Evolutionary conservation across 2,888 invertebrate genomes (phyloP).

Genomic region (Athripsodes cinereus): DNA sequence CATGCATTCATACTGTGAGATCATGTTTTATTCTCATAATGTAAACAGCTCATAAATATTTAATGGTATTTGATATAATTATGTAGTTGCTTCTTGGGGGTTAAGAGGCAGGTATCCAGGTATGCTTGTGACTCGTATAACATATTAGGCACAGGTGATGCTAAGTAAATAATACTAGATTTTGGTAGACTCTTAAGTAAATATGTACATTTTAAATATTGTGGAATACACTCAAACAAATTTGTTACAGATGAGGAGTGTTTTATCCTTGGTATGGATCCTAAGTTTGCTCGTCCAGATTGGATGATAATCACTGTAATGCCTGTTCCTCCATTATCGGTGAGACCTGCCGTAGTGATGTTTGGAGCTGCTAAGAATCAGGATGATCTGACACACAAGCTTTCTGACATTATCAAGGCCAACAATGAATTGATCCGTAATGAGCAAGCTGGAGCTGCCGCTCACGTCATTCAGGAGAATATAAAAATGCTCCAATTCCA

Average conservation of each 20-base stretch:
- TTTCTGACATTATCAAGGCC: slow-evolving; percentile 96
- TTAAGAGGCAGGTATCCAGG: too few species aligned
- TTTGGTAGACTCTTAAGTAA: too few species aligned
- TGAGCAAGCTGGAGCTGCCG: slow-evolving; percentile 94
- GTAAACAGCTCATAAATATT: too few species aligned
- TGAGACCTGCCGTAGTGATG: slow-evolving; percentile 98
- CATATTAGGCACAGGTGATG: not conserved
- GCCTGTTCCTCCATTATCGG: slow-evolving; percentile 94
- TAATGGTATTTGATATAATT: too few species aligned
- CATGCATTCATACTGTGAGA: too few species aligned
- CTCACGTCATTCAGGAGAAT: slow-evolving; percentile 95
- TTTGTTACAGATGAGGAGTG: slow-evolving; percentile 90
- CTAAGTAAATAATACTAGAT: too few species aligned
- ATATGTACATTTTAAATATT: too few species aligned
- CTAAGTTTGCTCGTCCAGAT: slow-evolving; percentile 94
- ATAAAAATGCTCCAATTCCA: slow-evolving; percentile 98
- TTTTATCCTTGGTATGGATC: slow-evolving; percentile 91
- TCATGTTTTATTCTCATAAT: too few species aligned
- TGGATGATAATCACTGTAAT: slow-evolving; percentile 99
- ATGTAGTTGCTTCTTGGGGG: too few species aligned
- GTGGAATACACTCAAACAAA: too few species aligned
- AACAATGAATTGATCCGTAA: slow-evolving; percentile 95
- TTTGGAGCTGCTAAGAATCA: slow-evolving; percentile 98
- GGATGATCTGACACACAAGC: slow-evolving; percentile 98
- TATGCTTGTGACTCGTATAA: too few species aligned